These are phyloP conservation scores for Macrosoma leucophasiata DNA, from an alignment of 2,888 invertebrate species.

Conservation along the genomic window DNA sequence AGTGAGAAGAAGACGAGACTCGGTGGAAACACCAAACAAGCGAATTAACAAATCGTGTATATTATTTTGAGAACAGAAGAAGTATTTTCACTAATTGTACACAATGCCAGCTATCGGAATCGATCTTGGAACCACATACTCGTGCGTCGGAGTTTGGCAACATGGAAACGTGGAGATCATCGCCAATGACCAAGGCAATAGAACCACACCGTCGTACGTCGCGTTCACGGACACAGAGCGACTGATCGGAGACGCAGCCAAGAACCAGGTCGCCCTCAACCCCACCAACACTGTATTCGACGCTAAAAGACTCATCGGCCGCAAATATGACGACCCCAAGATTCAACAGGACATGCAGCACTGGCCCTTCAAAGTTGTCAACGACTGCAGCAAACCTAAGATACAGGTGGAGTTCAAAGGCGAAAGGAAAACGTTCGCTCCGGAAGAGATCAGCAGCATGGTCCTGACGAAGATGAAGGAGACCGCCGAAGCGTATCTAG, in stretches of 20 bases:
- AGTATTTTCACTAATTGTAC: conserved; percentile 17
- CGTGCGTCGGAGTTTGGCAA: conserved; percentile 90
- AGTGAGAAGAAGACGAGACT: conserved; percentile 33
- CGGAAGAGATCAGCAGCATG: conserved; percentile 84
- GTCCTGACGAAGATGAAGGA: conserved; percentile 74
- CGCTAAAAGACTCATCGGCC: conserved; percentile 88
- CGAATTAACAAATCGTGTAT: conserved; percentile 7
- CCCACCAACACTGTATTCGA: conserved; percentile 85
- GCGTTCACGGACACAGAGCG: conserved; percentile 91
- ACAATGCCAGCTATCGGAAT: conserved; percentile 65
- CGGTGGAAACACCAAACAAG: conserved; percentile 33
- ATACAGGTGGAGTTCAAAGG: conserved; percentile 81
- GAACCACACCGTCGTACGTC: conserved; percentile 91
- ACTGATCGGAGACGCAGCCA: conserved; percentile 90
- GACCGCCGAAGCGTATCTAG: conserved; percentile 83
- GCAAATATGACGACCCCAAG: conserved; percentile 83
- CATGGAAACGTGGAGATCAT: conserved; percentile 89
- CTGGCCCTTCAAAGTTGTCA: conserved; percentile 87
- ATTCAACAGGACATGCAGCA: conserved; percentile 87
- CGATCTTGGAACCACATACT: conserved; percentile 91
- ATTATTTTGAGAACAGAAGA: conserved; percentile 9
- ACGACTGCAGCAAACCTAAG: conserved; percentile 79
- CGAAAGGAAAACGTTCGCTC: conserved; percentile 78
- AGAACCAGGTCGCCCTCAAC: conserved; percentile 88
- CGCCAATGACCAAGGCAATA: conserved; percentile 92